Percentiles rank a stretch among this genome's conserved stretches.
phyloP scores from a whole-genome alignment of 2,888 invertebrate species.

The Hydroisotoma schaefferi region DNA sequence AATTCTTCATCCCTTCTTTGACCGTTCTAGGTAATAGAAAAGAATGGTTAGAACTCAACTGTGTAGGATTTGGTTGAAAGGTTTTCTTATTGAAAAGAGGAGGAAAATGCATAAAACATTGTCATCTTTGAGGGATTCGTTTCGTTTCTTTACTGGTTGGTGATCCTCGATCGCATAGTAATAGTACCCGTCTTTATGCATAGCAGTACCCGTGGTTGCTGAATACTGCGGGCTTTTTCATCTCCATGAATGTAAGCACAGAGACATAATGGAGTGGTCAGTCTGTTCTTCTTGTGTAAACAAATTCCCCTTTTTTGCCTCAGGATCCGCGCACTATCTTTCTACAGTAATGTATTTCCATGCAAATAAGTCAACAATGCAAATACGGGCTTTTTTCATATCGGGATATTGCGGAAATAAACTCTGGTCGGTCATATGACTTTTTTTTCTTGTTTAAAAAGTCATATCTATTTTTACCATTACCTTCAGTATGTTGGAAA shows the following conservation, averaged over 20 bases:
- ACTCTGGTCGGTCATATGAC: no score
- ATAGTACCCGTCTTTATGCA: no score
- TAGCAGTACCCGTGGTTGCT: no score
- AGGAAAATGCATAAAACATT: conserved; percentile 47
- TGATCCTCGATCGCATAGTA: no score
- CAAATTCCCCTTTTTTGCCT: conserved; percentile 30
- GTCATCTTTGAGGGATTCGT: conserved; percentile 37
- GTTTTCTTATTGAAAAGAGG: conserved; percentile 25
- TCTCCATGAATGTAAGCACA: conserved; percentile 3
- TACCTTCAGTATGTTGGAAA: not conserved
- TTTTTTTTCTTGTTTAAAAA: not conserved
- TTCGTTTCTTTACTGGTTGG: no score
- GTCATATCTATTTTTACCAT: not conserved
- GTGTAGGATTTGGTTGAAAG: conserved; percentile 7
- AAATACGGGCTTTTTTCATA: conserved; percentile 40
- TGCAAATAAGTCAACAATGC: conserved; percentile 48
- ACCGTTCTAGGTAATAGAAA: no score
- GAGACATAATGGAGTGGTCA: conserved; percentile 9
- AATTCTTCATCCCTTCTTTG: not conserved
- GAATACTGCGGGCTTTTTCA: conserved; percentile 13
- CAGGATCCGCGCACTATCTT: conserved; percentile 11
- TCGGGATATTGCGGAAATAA: no score
- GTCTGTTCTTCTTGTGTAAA: conserved; percentile 31
- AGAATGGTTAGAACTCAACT: not conserved
- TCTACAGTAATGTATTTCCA: conserved; percentile 40